Percentiles rank a stretch among this genome's conserved stretches.
Conservation (phyloP, 1,140 invertebrate species). For the Neocloeon triangulifer region DNA sequence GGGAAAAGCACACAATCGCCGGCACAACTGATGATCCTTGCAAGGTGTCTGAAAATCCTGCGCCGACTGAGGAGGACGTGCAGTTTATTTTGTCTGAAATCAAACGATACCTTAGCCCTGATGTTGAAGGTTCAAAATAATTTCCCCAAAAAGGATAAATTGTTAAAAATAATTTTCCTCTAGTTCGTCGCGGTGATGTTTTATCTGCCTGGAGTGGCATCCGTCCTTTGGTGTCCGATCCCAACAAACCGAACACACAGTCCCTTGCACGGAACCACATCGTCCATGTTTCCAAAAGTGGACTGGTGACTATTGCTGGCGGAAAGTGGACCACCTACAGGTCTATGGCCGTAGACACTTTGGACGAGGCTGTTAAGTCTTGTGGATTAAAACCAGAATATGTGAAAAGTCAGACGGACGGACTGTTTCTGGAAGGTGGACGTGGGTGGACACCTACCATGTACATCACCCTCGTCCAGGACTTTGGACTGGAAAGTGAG, state of each 20-base stretch:
- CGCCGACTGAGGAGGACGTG: slow-evolving; percentile 92
- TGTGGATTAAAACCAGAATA: slow-evolving; percentile 42
- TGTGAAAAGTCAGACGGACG: slow-evolving; percentile 57
- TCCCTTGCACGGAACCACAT: slow-evolving; percentile 96
- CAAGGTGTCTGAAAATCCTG: slow-evolving; percentile 76
- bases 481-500: slow-evolving; percentile 71
- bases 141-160: slow-evolving; percentile 7
- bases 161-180: too few relatives aligned
- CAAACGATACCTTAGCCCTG: slow-evolving; percentile 86
- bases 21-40: slow-evolving; percentile 94
- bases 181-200: slow-evolving; percentile 89
- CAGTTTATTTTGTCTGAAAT: slow-evolving; percentile 95
- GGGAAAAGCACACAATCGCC: slow-evolving; percentile 88
- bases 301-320: slow-evolving; percentile 91
- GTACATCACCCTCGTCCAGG: slow-evolving; percentile 91
- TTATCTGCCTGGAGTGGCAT: slow-evolving; percentile 97
- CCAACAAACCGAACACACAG: slow-evolving; percentile 89
- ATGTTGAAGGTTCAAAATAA: slow-evolving; percentile 57
- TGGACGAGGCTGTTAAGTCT: slow-evolving; percentile 70
- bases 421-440: slow-evolving; percentile 80
- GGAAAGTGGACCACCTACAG: slow-evolving; percentile 99
- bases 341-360: slow-evolving; percentile 89
- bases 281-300: slow-evolving; percentile 75
- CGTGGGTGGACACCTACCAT: slow-evolving; percentile 93
- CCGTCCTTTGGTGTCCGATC: slow-evolving; percentile 87